phyloP scores from a whole-genome alignment of 2,888 invertebrate species.

The Euphydryas editha region DNA sequence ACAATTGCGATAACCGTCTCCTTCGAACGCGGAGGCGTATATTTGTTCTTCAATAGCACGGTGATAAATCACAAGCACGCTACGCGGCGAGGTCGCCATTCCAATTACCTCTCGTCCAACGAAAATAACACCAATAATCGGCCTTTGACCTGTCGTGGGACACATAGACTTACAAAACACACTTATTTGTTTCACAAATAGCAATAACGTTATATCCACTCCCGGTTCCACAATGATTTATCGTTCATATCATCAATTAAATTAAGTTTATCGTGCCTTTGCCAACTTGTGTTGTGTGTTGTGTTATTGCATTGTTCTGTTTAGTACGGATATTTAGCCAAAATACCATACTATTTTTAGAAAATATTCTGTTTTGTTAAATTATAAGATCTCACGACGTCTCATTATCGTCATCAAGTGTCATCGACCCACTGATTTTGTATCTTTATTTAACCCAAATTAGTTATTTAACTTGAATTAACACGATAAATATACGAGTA shows the following conservation, averaged over 20 bases:
- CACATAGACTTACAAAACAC: neutral
- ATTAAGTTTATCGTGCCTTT: constrained; percentile 26
- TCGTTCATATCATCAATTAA: constrained; percentile 25
- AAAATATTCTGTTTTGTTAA: neutral
- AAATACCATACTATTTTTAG: constrained; percentile 19
- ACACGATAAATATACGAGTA: neutral
- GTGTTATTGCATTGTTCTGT: constrained; percentile 26
- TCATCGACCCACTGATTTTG: constrained; percentile 1
- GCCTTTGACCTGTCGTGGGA: constrained; percentile 34
- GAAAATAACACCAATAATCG: constrained; percentile 37
- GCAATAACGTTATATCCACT: constrained; percentile 4
- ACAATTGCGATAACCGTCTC: constrained; percentile 1
- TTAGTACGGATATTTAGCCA: constrained; percentile 24
- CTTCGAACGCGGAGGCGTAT: constrained; percentile 6
- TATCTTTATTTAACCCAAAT: constrained; percentile 1
- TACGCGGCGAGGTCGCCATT: constrained; percentile 32
- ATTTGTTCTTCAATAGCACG: neutral
- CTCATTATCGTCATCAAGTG: constrained; percentile 9
- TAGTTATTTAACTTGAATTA: constrained; percentile 1
- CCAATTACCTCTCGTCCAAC: constrained; percentile 34
- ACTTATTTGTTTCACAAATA: constrained; percentile 18
- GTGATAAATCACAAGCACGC: neutral
- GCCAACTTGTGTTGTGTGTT: constrained; percentile 34
- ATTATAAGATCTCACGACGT: neutral
- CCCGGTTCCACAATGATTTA: constrained; percentile 27